Evolutionary conservation across 2,113 vertebrate genomes (phyloP), one percentile per base, ranked within the genome.

Genomic region (Mormyrus lacerda): DNA sequence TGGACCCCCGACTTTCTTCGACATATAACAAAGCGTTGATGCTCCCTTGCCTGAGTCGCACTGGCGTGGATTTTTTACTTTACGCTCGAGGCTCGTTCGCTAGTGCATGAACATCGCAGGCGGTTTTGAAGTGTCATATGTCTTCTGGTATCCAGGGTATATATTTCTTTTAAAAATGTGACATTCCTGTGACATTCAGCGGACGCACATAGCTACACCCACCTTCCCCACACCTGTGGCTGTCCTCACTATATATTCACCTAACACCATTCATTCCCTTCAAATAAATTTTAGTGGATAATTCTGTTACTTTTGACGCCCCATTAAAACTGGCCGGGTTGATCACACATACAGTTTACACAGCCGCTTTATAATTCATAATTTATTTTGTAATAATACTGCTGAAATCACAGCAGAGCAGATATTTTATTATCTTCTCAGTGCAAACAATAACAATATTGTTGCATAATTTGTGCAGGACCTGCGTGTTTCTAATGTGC

Each of bases 231-330:
- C 83, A 85, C 83, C 83, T 85, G 83, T 85, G 83, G 83, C 83
- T 85, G 47, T n/a, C 21, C 24, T 85, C 45, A 83, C 42, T 45
- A 79, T 39, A 39, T 79, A 79, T 79, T 76, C n/a, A 85, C 10
- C 45, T 10, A 47, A 85, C 44, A 31, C 44, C 45, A 85, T 48
- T 85, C 21, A 85, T 85, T n/a, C 15, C 90, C 93, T 92, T 88
- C 83, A 45, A 73, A 73, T 42, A 2, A 79, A 19, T 42, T 35
- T 42, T 79, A 42, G 13, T 35, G 73, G 13, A 39, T 42, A 19
- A 17, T 42, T 79, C 13, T 79, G 55, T 7, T 35, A 35, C 17
- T 42, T 76, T 79, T 79, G 8, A 79, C 35, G 73, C 13, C 73
- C 73, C 35, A 17, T 79, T 79, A 79, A 79, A 39, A 79, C 35